A percentile compares a stretch with the other conserved stretches of the same genome.
phyloP scores from a whole-genome alignment of 2,888 invertebrate species.

The Machimus rusticus region DNA sequence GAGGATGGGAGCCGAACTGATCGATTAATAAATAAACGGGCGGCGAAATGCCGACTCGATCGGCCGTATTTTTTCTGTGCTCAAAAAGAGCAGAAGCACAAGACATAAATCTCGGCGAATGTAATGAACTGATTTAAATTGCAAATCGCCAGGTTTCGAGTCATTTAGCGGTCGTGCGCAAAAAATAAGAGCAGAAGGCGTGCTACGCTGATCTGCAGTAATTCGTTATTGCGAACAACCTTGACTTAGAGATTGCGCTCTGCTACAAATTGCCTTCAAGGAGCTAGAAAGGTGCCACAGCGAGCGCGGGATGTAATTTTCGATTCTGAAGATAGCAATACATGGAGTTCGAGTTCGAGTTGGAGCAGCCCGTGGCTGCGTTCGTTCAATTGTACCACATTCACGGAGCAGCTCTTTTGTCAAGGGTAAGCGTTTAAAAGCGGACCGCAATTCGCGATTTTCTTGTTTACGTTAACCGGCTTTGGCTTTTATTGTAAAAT shows the following conservation, averaged over 20 bases:
- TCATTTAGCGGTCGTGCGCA: slow-evolving; percentile 1
- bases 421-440: neutral
- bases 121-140: slow-evolving; percentile 20
- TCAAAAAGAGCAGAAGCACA: neutral
- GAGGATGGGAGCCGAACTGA: neutral
- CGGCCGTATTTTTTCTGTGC: neutral
- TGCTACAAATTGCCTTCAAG: neutral
- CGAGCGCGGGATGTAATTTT: neutral
- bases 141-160: neutral
- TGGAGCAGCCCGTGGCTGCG: neutral
- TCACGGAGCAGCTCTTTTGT: neutral
- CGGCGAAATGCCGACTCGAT: neutral
- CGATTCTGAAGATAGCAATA: neutral
- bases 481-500: neutral
- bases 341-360: neutral
- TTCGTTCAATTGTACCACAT: neutral
- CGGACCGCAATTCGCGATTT: neutral
- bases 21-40: neutral
- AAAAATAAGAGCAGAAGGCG: slow-evolving; percentile 36
- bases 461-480: neutral
- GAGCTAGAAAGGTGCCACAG: neutral
- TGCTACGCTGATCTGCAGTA: neutral
- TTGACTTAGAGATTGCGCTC: slow-evolving; percentile 33
- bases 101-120: neutral
- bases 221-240: slow-evolving; percentile 7